Evolutionary conservation across 2,888 invertebrate genomes (phyloP).

Genomic region (Ectemnius lituratus): DNA sequence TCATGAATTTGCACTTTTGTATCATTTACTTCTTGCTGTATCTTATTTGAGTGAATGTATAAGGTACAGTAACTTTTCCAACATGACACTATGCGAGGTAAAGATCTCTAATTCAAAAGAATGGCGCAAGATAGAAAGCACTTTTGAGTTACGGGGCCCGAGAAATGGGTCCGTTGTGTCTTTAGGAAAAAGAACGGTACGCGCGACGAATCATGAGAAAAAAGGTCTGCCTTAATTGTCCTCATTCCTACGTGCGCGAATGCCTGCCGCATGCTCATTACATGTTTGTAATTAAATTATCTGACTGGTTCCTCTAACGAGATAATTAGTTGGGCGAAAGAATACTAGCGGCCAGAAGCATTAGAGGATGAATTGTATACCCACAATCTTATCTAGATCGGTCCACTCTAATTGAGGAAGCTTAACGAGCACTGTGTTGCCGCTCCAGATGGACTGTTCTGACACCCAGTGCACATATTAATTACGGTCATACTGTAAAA

Average conservation of each 20-base stretch:
- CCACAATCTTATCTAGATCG: no score
- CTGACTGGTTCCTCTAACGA: background rate
- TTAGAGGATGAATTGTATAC: no score
- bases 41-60: no score
- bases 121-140: no score
- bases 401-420: constrained; percentile 37
- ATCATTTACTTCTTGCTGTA: no score
- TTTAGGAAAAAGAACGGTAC: constrained; percentile 6
- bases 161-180: background rate
- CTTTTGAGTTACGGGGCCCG: background rate
- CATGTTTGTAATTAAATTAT: constrained; percentile 4
- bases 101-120: no score
- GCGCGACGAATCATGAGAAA: background rate
- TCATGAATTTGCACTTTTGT: no score
- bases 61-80: no score
- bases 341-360: no score
- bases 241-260: constrained; percentile 5
- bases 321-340: background rate
- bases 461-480: constrained; percentile 26
- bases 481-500: constrained; percentile 18
- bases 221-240: constrained; percentile 3
- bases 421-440: constrained; percentile 28
- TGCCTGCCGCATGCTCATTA: background rate
- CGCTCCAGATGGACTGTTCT: constrained; percentile 20
- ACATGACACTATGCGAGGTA: background rate